Percentiles rank a stretch among this genome's conserved stretches.
Evolutionary conservation across 2,113 vertebrate genomes (phyloP).

Genomic region (Camarhynchus parvulus): DNA sequence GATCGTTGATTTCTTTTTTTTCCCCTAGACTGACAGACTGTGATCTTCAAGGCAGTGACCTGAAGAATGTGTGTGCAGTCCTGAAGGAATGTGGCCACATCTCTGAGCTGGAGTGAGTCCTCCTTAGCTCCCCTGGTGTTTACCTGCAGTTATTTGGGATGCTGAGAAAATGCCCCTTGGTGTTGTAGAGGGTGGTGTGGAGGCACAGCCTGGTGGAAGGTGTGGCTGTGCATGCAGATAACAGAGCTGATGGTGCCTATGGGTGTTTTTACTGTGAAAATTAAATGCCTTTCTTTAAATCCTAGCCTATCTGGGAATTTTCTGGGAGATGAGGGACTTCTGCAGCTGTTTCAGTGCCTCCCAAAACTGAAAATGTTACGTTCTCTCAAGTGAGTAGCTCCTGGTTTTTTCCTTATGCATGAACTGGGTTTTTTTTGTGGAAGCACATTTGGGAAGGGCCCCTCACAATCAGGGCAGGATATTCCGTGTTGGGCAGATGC

Average conservation of each 20-base stretch:
- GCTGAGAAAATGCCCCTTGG: not conserved
- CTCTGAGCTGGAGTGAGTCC: slow-evolving; percentile 78
- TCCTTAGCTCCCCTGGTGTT: not conserved
- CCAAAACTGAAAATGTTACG: slow-evolving; percentile 66
- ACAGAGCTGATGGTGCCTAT: not conserved
- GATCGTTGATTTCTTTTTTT: not conserved
- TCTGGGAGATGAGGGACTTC: slow-evolving; percentile 77
- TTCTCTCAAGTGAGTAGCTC: slow-evolving; percentile 83
- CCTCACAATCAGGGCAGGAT: not conserved
- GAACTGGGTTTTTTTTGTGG: not conserved
- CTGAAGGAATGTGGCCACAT: slow-evolving; percentile 66
- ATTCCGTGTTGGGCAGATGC: not conserved
- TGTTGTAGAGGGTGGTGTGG: accelerated
- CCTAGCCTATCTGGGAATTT: slow-evolving; percentile 82
- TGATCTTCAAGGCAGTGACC: slow-evolving; percentile 47
- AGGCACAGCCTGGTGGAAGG: not conserved
- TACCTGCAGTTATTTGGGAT: not conserved
- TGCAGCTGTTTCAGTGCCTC: slow-evolving; percentile 72
- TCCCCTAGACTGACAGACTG: slow-evolving; percentile 75
- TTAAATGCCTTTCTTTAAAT: slow-evolving; percentile 2
- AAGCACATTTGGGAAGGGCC: not conserved
- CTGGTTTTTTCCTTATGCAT: not conserved
- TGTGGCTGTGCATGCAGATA: not conserved
- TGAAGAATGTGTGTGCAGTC: slow-evolving; percentile 66
- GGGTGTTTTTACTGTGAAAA: not conserved